Base-by-base conservation (phyloP, 2,113 vertebrate genomes). In the Bufo bufo region DNA sequence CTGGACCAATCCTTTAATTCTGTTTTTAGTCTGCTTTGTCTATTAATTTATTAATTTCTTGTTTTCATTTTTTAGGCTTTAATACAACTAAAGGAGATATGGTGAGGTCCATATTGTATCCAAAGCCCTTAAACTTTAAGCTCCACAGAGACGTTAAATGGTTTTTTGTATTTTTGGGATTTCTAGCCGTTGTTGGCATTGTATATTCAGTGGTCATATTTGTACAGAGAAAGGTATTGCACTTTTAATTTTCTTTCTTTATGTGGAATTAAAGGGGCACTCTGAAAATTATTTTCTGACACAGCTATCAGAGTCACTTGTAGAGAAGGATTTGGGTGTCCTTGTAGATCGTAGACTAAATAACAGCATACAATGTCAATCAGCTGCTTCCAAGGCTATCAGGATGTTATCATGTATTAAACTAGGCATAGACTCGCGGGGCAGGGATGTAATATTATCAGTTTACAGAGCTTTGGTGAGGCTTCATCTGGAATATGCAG, bases 21-120 rank as follows among this genome's bases (percentile, higher is more conserved):
- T 75, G 16, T 50, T 17, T 45, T 72, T 72, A 16, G 33, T 45
- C 4, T 47, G 43, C 12, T 50, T 49, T 75, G 72, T 50, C 43
- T 3, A 49, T 17, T 6, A 49, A 9, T 50, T 75, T 50, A 47
- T 4, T 47, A 19, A 74, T 50, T 19, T 75, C 4, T 50, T 52
- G 17, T 80, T 17, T 69, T 9, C 10, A 14, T 52, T 3, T 84
- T 33, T 65, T 85, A 96, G 95, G 95, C 45, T 96, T 96, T 92
- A 95, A 91, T 90, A 96, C 95, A 61, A 94, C 95, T 17, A 96
- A 96, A 69, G 95, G 95, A 0, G 94, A 95, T 85, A 93, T 96
- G 0, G 95, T 96, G 89, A 93, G 95, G 85, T 95, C 95, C 84
- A 96, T 96, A 84, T 93, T 96, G 61, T 96, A 96, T 81, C 95